phyloP scores from a whole-genome alignment of 2,888 invertebrate species.

The Escarpia spicata region DNA sequence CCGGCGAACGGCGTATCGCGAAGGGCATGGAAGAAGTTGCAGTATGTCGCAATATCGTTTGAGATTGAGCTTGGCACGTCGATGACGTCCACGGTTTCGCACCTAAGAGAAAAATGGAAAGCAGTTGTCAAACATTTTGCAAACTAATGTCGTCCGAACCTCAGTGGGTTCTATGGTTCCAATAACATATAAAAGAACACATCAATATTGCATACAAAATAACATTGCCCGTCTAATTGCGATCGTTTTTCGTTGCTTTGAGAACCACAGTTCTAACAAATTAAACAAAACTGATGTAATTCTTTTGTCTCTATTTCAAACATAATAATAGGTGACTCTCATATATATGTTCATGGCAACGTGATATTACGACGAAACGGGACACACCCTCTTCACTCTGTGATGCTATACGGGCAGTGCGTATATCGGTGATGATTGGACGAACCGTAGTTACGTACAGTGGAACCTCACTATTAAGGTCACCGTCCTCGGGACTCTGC shows the following conservation, averaged over 20 bases:
- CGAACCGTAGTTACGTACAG: no score
- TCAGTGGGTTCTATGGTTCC: not conserved
- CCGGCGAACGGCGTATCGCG: conserved; percentile 13
- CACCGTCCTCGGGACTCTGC: no score
- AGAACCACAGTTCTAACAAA: no score
- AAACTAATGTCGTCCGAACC: not conserved
- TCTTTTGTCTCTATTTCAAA: not conserved
- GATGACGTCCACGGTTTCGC: not conserved
- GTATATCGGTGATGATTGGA: no score
- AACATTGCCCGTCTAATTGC: not conserved
- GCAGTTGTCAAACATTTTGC: not conserved
- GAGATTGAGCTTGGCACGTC: not conserved
- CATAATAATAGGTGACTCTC: not conserved
- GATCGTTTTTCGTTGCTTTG: not conserved
- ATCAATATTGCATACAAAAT: no score
- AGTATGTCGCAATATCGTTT: not conserved
- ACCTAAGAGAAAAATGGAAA: not conserved
- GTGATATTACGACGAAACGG: not conserved
- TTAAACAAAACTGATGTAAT: not conserved
- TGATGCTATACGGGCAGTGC: no score
- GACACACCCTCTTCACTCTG: no score
- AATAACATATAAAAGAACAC: no score
- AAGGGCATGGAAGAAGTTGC: not conserved
- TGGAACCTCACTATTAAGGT: no score
- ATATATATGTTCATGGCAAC: not conserved